A percentile compares a stretch with the other conserved stretches of the same genome.
These are phyloP conservation scores for Eumeta japonica DNA, from an alignment of 1,140 invertebrate genomes.

Conservation along the genomic window DNA sequence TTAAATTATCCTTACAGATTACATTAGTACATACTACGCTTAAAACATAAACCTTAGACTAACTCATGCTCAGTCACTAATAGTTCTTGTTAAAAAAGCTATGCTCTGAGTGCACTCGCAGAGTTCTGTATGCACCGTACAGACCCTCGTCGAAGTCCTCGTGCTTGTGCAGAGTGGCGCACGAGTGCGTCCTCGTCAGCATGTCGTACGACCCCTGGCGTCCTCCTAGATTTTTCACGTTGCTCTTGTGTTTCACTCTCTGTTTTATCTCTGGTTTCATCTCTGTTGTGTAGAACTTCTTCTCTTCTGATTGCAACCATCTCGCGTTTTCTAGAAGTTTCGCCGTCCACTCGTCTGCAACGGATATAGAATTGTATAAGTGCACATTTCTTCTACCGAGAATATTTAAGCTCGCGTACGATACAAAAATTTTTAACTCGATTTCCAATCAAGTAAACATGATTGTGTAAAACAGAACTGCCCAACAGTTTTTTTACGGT, in stretches of 20 bases:
- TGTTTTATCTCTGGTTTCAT: constrained; percentile 26
- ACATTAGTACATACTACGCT: no score
- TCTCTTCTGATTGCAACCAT: constrained; percentile 39
- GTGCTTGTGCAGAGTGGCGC: constrained; percentile 27
- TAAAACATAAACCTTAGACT: no score
- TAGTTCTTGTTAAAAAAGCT: no score
- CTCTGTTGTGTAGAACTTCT: constrained; percentile 39
- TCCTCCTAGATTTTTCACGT: constrained; percentile 20
- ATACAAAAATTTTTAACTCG: no score
- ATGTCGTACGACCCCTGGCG: constrained; percentile 37
- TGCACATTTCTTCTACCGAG: no score
- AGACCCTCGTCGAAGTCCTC: constrained; percentile 31
- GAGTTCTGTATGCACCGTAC: constrained; percentile 41
- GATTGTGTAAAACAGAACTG: no score
- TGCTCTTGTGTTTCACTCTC: constrained; percentile 23
- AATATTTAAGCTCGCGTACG: no score
- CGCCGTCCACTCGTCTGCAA: constrained; percentile 48
- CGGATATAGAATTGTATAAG: no score
- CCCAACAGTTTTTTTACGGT: no score
- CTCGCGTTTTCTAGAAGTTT: constrained; percentile 39
- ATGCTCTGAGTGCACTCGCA: constrained; percentile 29
- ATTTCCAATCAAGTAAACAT: no score
- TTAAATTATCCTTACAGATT: no score
- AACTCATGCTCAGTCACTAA: no score
- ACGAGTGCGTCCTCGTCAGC: constrained; percentile 38